Base-by-base conservation (phyloP, 2,888 invertebrate genomes). In the Linnaemya vulpina region DNA sequence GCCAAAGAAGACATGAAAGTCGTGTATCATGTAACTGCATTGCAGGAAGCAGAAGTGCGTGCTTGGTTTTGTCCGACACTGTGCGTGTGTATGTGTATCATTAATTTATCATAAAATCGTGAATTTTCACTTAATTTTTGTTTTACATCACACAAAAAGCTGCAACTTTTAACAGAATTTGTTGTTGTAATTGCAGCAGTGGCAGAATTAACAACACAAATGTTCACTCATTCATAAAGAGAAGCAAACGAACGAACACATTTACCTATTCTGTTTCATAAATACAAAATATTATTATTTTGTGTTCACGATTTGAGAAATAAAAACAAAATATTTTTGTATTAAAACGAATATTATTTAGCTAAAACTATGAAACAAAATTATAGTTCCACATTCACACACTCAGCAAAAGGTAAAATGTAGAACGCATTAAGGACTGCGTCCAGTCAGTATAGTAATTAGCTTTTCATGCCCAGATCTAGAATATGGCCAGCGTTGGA, bases 181-280 rank as follows among this genome's bases (percentile, higher is more conserved):
- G 25, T 20, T 75, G 74, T 43, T 13, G 73, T 30, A 17, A 65
- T 49, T 22, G 70, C 63, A 17, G 15, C 63, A 43, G 53, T 46
- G 74, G 77, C 77, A 71, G 53, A 40, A 67, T 17, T 49, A 35
- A 71, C 82, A 86, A 80, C 84, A 84, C 80, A 84, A 81, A 86
- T 87, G 84, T 73, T 75, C 83, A 84, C 71, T 86, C 84, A 87
- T 84, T 86, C 87, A 87, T 86, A 84, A 86, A 87, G 77, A 84
- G 83, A 78, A 83, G 63, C 63, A 78, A 71, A 53, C 71, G 67
- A 81, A 81, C 30, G 67, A 81, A 81, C 30, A 65, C 35, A 63
- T 71, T 84, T 84, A 81, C 76, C 73, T 80, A 67, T 62, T 84
- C 80, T 55, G 25, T 67, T 67, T 67, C 49, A 55, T 74, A 67